Evolutionary conservation across 1,140 invertebrate species (phyloP).

Genomic region (Agrilus planipennis): DNA sequence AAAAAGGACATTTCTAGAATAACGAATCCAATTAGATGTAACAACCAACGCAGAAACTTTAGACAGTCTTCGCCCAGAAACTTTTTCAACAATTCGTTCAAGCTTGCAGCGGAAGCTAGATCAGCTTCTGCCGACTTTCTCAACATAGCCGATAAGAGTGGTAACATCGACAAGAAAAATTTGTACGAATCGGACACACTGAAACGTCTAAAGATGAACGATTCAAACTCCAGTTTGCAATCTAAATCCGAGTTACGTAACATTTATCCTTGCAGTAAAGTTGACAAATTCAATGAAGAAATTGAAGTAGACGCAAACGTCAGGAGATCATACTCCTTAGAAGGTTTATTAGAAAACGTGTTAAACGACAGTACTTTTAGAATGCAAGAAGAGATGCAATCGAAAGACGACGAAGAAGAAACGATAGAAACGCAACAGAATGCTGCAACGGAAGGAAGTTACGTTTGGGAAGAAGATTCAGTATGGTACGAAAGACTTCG

Average conservation of each 20-base stretch:
- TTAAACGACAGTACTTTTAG: constrained; percentile 26
- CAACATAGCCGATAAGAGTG: constrained; percentile 51
- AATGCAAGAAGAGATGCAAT: constrained; percentile 4
- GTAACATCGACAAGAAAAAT: constrained; percentile 61
- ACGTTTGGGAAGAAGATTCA: constrained; percentile 71
- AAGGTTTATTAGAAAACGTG: constrained; percentile 49
- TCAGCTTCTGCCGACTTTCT: constrained; percentile 55
- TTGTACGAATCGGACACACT: constrained; percentile 58
- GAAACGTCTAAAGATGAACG: constrained; percentile 44
- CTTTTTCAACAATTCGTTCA: constrained; percentile 29
- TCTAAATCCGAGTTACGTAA: constrained; percentile 36
- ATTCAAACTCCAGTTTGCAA: constrained; percentile 36
- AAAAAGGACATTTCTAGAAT: constrained; percentile 67
- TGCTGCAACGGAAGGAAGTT: constrained; percentile 38
- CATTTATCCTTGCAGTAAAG: constrained; percentile 37
- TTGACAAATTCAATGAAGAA: constrained; percentile 30
- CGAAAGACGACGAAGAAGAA: constrained; percentile 2
- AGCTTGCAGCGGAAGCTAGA: constrained; percentile 48
- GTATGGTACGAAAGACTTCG: constrained; percentile 69
- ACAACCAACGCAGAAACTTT: constrained; percentile 13
- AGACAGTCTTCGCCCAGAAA: constrained; percentile 7
- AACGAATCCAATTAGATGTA: constrained; percentile 58
- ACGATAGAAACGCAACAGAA: constrained; percentile 8
- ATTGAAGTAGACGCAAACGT: constrained; percentile 15
- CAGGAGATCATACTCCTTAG: constrained; percentile 44